Evolutionary conservation across 2,888 invertebrate species (phyloP).

Genomic region (Acronicta psi): DNA sequence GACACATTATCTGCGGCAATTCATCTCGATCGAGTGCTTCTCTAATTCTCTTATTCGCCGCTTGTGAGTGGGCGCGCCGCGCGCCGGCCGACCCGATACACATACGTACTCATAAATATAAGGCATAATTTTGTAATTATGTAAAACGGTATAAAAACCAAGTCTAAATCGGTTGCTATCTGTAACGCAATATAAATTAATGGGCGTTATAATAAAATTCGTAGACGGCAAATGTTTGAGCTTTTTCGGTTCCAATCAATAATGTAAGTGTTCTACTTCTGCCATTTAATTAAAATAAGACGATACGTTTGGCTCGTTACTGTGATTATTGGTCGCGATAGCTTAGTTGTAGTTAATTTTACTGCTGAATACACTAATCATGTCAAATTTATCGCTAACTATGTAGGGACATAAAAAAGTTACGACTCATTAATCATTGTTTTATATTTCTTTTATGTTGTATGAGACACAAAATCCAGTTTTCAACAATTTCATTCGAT

Average conservation of each 20-base stretch:
- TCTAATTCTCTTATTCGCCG: slow-evolving; percentile 76
- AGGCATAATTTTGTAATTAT: slow-evolving; percentile 87
- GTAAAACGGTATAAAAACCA: slow-evolving; percentile 84
- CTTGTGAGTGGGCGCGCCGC: slow-evolving; percentile 78
- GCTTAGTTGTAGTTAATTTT: slow-evolving; percentile 25
- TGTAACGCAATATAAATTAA: slow-evolving; percentile 86
- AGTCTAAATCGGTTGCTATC: slow-evolving; percentile 82
- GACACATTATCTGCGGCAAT: slow-evolving; percentile 82
- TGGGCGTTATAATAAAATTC: slow-evolving; percentile 81
- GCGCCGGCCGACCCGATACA: slow-evolving; percentile 61
- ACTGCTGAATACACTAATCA: slow-evolving; percentile 40
- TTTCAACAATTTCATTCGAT: slow-evolving; percentile 18
- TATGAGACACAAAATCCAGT: slow-evolving; percentile 22
- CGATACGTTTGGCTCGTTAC: slow-evolving; percentile 57
- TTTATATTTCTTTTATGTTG: slow-evolving; percentile 39
- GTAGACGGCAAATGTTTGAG: slow-evolving; percentile 79
- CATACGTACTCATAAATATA: slow-evolving; percentile 74
- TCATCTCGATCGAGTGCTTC: slow-evolving; percentile 77
- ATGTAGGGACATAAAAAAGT: slow-evolving; percentile 29
- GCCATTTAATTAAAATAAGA: slow-evolving; percentile 74
- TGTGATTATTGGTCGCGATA: slow-evolving; percentile 43
- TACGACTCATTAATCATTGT: slow-evolving; percentile 22
- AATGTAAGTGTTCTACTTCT: slow-evolving; percentile 79
- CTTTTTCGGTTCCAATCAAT: slow-evolving; percentile 75
- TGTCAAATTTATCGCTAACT: slow-evolving; percentile 37